Base-by-base conservation (phyloP, 2,797 vertebrate species). In the Hoplostethus atlanticus region DNA sequence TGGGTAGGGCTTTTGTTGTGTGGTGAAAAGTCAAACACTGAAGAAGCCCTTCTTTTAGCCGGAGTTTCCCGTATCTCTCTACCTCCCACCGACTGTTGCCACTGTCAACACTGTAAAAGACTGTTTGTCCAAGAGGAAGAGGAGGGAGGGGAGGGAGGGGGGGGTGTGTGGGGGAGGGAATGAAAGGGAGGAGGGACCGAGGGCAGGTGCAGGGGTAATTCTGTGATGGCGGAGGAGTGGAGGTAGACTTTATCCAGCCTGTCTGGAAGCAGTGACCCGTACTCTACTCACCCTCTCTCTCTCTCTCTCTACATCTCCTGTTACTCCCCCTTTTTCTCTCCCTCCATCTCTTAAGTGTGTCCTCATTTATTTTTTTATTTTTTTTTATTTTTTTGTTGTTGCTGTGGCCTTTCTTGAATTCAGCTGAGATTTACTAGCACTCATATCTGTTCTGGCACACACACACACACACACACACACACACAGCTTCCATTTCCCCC, bases 171-270 rank as follows among this genome's bases (percentile, higher is more conserved):
- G 38, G 47, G 57, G 58, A 42, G 52, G 70, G 30, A 46, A 38
- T 50, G 47, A 21, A 13, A 8, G 46, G 44, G 15, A 34, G 9
- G 8, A 9, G 5, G 54, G 52, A 46, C 7, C 25, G 70, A 82
- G 83, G 87, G 88, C 90, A 93, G 91, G 90, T 93, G 90, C 83
- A 64, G 57, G 80, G 58, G 52, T 91, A 48, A 87, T 80, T 88
- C 63, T 83, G 64, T 80, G 68, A 83, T 84, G 84, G 80, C 6
- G 60, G 83, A 81, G 80, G 72, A 73, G 73, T 84, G 79, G 75
- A 84, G 77, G 78, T 67, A 51, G 76, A 60, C 31, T 83, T 79
- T 77, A 77, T 62, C 47, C 74, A 21, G 68, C 58, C 70, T 77
- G 84, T 87, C 81, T 86, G 62, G 72, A 86, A 68, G 68, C 80